Percentiles rank a stretch among this genome's conserved stretches.
Evolutionary conservation across 2,888 invertebrate genomes (phyloP).

Genomic region (Acrobasis suavella): DNA sequence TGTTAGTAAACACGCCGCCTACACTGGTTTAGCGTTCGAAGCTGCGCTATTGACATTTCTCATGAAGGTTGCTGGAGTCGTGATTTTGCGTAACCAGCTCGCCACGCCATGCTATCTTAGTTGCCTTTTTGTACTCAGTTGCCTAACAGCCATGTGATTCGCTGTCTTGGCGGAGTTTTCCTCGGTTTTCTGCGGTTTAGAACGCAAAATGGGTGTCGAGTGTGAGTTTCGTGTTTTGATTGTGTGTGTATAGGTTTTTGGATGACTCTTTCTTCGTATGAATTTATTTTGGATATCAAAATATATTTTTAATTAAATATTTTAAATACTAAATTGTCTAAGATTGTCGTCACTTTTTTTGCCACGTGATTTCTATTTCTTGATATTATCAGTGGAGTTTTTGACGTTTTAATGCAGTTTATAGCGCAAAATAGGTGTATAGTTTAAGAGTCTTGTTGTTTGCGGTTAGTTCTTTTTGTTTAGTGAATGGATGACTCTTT

Average conservation of each 20-base stretch:
- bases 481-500: constrained; percentile 1
- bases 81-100: constrained; percentile 77
- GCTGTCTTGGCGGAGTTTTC: constrained; percentile 32
- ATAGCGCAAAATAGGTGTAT: constrained; percentile 42
- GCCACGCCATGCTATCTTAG: constrained; percentile 57
- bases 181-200: constrained; percentile 28
- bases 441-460: constrained; percentile 41
- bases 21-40: constrained; percentile 48
- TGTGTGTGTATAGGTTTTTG: constrained; percentile 2
- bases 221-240: constrained; percentile 39
- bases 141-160: constrained; percentile 53
- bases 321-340: constrained; percentile 66
- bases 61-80: constrained; percentile 73
- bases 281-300: background rate
- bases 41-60: constrained; percentile 77
- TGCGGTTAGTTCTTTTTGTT: background rate
- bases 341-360: too few relatives aligned
- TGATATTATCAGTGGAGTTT: constrained; percentile 18
- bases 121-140: constrained; percentile 65
- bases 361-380: constrained; percentile 47
- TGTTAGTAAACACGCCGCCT: constrained; percentile 56
- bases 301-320: too few relatives aligned
- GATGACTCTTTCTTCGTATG: background rate
- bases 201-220: constrained; percentile 44
- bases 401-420: constrained; percentile 27